Evolutionary conservation across 1,140 invertebrate species (phyloP), one percentile per base, ranked within the genome.

Genomic region (Drosophila fuyamai): DNA sequence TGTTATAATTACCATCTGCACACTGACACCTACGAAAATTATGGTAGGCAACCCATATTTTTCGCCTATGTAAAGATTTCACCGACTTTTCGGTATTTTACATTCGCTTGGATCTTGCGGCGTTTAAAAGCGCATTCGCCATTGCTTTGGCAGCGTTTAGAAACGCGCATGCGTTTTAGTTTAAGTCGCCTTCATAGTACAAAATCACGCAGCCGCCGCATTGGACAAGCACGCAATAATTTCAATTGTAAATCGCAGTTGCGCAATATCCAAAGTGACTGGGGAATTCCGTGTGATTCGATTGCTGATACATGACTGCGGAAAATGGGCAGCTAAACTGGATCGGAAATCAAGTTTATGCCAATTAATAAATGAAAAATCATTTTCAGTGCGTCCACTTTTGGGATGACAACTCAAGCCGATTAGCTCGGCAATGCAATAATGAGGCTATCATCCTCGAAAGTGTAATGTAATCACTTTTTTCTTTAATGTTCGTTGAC

Each of bases 231-330:
- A 77, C 58, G 74, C 65, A 77, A 74, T 77, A 71, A 78, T 78
- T 77, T 70, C 47, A 78, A 78, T 78, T 77, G 74, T 71, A 70
- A 77, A 62, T 71, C 65, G 40, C 29, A 16, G 57, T 78, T 77
- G 58, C 75, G 65, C 57, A 78, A 77, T 50, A 35, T 14, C 48
- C 72, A 66, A 76, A 76, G 60, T 66, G 44, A 50, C 36, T 18
- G 35, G 38, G 41, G 67, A 71, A 71, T 71, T 68, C 38, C 66
- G 12, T 9, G 43, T 35, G 51, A 50, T 58, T 50, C 44, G 29
- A 50, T 48, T n/a, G 44, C 29, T 43, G 44, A 71, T 70, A 50
- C 40, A 43, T 7, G 66, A 71, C 16, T 57, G 18, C 68, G 68
- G 68, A 71, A 71, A 71, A 68, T 38, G 32, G 51, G 12, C 14